Conservation (phyloP, 2,113 vertebrate genomes). For the Vombatus ursinus region DNA sequence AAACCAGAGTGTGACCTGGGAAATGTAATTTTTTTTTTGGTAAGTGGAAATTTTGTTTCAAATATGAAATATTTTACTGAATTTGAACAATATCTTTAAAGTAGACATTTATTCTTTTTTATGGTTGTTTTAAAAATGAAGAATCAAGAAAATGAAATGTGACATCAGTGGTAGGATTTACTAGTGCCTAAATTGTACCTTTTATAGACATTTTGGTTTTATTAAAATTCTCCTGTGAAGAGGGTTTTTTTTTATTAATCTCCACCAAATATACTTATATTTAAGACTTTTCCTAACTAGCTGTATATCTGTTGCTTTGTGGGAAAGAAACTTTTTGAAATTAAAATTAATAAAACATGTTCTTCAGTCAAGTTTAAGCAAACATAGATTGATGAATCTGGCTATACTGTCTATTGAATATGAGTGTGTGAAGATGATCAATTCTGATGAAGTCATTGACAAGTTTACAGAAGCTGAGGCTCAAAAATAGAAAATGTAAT, state of each 20-base stretch:
- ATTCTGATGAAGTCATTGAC: neutral
- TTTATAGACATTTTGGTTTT: neutral
- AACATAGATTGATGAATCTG: neutral
- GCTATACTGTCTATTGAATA: neutral
- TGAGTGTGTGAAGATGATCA: neutral
- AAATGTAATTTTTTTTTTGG: neutral
- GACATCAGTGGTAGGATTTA: neutral
- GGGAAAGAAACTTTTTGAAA: neutral
- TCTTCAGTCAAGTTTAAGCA: neutral
- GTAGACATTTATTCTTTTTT: neutral
- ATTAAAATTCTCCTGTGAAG: neutral
- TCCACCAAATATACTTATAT: neutral
- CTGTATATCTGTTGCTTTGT: neutral
- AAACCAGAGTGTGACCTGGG: neutral
- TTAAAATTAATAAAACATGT: neutral
- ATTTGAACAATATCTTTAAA: neutral
- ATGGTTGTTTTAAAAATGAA: neutral
- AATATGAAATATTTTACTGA: neutral
- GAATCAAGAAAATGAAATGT: neutral
- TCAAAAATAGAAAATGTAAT: neutral
- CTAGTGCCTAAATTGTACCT: neutral
- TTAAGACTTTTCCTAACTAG: neutral
- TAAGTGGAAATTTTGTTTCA: neutral
- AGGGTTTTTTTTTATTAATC: neutral
- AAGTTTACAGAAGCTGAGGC: neutral